These are phyloP conservation scores for Aplocera efformata DNA, from an alignment of 2,888 invertebrate species.

Conservation along the genomic window DNA sequence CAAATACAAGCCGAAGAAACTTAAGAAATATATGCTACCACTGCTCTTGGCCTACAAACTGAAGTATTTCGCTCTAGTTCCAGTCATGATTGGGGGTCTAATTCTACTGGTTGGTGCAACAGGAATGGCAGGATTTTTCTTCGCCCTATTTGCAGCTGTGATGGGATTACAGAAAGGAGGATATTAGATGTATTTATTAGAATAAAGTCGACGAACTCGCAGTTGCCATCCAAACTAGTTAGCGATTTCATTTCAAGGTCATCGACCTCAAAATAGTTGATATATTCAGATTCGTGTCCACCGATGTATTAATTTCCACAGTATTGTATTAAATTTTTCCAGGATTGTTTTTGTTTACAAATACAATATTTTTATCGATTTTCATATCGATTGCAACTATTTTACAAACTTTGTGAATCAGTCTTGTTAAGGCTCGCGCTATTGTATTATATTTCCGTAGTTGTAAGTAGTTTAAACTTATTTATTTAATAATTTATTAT, in stretches of 20 bases:
- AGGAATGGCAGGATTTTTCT: conserved; percentile 92
- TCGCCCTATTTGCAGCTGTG: conserved; percentile 90
- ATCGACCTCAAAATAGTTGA: conserved; percentile 21
- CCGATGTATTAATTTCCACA: conserved; percentile 9
- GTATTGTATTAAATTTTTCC: not conserved
- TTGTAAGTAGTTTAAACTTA: conserved; percentile 51
- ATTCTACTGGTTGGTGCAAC: conserved; percentile 88
- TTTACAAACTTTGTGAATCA: conserved; percentile 7
- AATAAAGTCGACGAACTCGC: conserved; percentile 55
- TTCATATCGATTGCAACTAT: conserved; percentile 2
- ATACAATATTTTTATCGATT: conserved; percentile 6
- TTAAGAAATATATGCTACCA: conserved; percentile 86
- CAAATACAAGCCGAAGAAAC: conserved; percentile 76
- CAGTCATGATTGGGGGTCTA: conserved; percentile 86
- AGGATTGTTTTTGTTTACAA: conserved; percentile 2
- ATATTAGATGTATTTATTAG: conserved; percentile 43
- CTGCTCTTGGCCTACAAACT: conserved; percentile 90
- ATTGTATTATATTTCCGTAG: conserved; percentile 57
- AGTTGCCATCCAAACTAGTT: conserved; percentile 63
- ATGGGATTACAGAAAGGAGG: conserved; percentile 85
- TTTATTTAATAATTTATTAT: conserved; percentile 36
- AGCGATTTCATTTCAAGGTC: conserved; percentile 36
- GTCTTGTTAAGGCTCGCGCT: conserved; percentile 43
- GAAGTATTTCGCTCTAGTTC: conserved; percentile 89
- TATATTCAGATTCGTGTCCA: conserved; percentile 18